phyloP scores from a whole-genome alignment of 2,888 invertebrate genomes.

The Machimus atricapillus region DNA sequence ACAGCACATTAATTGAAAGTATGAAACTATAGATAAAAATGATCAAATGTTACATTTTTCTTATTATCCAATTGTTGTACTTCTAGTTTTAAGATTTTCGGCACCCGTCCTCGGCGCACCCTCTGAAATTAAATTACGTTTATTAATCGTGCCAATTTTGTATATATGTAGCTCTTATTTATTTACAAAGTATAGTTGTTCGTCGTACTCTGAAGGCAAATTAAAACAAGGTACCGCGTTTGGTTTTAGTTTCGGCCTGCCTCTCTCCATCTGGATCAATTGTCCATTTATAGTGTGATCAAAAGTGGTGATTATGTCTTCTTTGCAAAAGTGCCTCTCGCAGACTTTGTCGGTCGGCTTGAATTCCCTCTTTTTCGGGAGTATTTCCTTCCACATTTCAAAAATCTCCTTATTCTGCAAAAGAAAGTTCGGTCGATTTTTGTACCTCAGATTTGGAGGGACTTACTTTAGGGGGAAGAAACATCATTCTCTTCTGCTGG shows the following conservation, averaged over 20 bases:
- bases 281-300: constrained; percentile 53
- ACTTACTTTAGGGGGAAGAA: constrained; percentile 32
- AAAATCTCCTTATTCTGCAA: constrained; percentile 49
- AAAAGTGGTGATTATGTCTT: constrained; percentile 52
- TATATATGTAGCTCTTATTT: background rate
- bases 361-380: constrained; percentile 51
- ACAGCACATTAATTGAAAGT: background rate
- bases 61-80: background rate
- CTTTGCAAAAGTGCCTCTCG: constrained; percentile 51
- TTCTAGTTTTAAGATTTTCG: constrained; percentile 6
- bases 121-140: background rate
- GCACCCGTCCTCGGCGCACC: background rate
- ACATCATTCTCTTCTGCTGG: constrained; percentile 44
- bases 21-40: background rate
- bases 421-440: constrained; percentile 48
- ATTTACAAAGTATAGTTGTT: constrained; percentile 12
- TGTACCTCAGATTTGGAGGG: background rate
- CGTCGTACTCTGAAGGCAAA: constrained; percentile 43
- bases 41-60: background rate
- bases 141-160: background rate
- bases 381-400: constrained; percentile 51
- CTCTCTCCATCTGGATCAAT: constrained; percentile 53
- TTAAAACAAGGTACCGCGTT: constrained; percentile 52
- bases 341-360: constrained; percentile 53
- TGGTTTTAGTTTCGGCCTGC: constrained; percentile 50